These are phyloP conservation scores for Mareca penelope DNA, from an alignment of 2,797 vertebrate genomes.

Conservation along the genomic window DNA sequence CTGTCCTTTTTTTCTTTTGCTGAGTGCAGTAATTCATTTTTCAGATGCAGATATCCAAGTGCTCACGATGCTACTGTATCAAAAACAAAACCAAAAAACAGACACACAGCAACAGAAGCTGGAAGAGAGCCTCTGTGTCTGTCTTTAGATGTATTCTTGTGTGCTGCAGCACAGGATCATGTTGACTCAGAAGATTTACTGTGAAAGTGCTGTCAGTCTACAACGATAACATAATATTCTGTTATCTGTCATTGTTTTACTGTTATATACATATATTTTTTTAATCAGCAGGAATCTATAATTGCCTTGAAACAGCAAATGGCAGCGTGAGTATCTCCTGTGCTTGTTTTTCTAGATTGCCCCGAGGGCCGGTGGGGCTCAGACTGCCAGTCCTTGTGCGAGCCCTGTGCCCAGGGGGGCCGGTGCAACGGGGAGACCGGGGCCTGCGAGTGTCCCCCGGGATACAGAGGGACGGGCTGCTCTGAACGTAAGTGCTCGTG, in stretches of 20 bases:
- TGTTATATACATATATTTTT: background rate
- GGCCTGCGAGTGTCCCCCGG: conserved; percentile 75
- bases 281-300: background rate
- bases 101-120: background rate
- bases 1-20: background rate
- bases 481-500: conserved; percentile 59
- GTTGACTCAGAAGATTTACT: conserved; percentile 37
- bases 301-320: background rate
- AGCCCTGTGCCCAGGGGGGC: conserved; percentile 74
- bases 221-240: background rate
- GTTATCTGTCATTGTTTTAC: background rate
- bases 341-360: conserved; percentile 72
- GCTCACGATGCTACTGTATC: background rate
- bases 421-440: conserved; percentile 76
- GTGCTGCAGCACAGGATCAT: background rate
- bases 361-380: conserved; percentile 77
- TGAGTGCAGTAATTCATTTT: conserved; percentile 17
- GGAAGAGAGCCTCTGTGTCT: background rate
- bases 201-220: conserved; percentile 6
- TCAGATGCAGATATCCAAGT: conserved; percentile 23
- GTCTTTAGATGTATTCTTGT: background rate
- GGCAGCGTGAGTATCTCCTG: background rate
- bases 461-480: conserved; percentile 77
- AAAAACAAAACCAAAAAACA: background rate
- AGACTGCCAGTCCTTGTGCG: conserved; percentile 73